Percentiles rank a stretch among this genome's conserved stretches.
These are phyloP conservation scores for Pollachius pollachius DNA, from an alignment of 2,113 vertebrate species.

Conservation along the genomic window DNA sequence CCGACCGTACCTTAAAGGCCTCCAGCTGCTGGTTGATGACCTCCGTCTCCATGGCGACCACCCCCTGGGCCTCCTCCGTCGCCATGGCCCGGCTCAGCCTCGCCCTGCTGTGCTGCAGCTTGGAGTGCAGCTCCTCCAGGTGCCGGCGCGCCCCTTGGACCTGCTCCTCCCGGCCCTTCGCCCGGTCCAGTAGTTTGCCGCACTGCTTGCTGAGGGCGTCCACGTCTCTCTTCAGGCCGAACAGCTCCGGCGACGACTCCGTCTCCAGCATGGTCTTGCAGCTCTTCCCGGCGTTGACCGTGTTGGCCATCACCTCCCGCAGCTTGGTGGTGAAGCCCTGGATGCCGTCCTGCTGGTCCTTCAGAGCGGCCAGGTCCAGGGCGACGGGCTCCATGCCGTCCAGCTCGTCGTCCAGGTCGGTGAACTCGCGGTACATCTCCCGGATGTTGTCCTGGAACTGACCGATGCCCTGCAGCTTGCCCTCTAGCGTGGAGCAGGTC, in stretches of 20 bases:
- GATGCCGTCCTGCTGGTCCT: slow-evolving; percentile 80
- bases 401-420: slow-evolving; percentile 94
- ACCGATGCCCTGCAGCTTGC: slow-evolving; percentile 93
- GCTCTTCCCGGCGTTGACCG: slow-evolving; percentile 81
- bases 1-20: slow-evolving; percentile 84
- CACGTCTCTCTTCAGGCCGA: slow-evolving; percentile 90
- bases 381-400: slow-evolving; percentile 90
- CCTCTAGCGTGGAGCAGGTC: slow-evolving; percentile 83
- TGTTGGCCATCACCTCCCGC: slow-evolving; percentile 82
- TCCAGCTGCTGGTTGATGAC: slow-evolving; percentile 91
- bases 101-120: slow-evolving; percentile 74
- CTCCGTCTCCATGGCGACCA: slow-evolving; percentile 93
- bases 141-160: slow-evolving; percentile 76
- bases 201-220: slow-evolving; percentile 93
- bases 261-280: slow-evolving; percentile 90
- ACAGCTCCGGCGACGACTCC: slow-evolving; percentile 87
- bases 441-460: slow-evolving; percentile 95
- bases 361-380: slow-evolving; percentile 76
- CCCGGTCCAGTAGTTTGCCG: slow-evolving; percentile 89
- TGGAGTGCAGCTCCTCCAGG: slow-evolving; percentile 82
- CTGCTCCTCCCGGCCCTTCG: slow-evolving; percentile 80
- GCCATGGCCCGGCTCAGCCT: slow-evolving; percentile 77
- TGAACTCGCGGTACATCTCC: slow-evolving; percentile 91
- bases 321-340: slow-evolving; percentile 83
- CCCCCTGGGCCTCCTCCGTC: slow-evolving; percentile 87